phyloP scores from a whole-genome alignment of 1,140 invertebrate species.

The Vollenhovia emeryi region DNA sequence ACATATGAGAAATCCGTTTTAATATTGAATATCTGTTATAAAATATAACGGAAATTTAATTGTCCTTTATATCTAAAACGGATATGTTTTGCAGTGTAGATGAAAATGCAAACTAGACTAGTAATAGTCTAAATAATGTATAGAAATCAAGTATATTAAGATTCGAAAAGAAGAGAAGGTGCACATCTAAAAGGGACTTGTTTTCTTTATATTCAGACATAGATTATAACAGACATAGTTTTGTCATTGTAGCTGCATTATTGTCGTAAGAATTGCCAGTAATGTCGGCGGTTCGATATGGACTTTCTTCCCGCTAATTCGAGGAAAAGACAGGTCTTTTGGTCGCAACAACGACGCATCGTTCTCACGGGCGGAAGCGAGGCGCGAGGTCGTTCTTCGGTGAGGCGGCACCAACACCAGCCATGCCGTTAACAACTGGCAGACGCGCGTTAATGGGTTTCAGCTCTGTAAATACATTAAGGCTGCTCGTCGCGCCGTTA shows the following conservation, averaged over 20 bases:
- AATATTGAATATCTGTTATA: too few species aligned
- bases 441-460: conserved; percentile 78
- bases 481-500: conserved; percentile 70
- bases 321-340: conserved; percentile 35
- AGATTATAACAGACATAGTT: background rate
- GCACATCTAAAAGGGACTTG: background rate
- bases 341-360: conserved; percentile 42
- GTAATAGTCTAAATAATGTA: background rate
- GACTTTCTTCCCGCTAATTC: conserved; percentile 23
- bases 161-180: background rate
- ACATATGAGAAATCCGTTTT: too few species aligned
- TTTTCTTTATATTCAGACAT: background rate
- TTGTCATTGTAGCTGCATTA: background rate
- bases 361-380: conserved; percentile 71
- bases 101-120: background rate
- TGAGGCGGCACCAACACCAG: conserved; percentile 53
- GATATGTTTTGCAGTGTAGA: too few species aligned
- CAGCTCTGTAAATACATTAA: conserved; percentile 81
- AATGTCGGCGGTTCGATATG: conserved; percentile 55
- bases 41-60: too few species aligned
- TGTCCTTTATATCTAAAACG: too few species aligned
- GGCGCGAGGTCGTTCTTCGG: conserved; percentile 68
- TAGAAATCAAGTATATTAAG: background rate
- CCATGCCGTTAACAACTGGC: conserved; percentile 73
- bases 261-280: background rate